Evolutionary conservation across 2,797 vertebrate species (phyloP), one percentile per base, ranked within the genome.

Genomic region (Tolypeutes matacus): DNA sequence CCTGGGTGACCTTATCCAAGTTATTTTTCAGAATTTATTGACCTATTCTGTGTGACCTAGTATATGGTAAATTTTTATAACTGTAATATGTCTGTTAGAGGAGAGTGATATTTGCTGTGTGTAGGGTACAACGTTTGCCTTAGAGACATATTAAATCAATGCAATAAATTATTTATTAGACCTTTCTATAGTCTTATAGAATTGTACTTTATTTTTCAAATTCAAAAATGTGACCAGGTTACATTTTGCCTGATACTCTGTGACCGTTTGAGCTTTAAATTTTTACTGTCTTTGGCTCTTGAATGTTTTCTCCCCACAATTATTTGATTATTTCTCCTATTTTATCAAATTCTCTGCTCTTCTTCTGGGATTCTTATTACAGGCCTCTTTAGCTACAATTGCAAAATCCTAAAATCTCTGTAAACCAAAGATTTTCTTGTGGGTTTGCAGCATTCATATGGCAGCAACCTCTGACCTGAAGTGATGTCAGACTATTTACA

Each of bases 11-110:
- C 23, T 83, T 73, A 21, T 73, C 62, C 46, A 82, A n/a, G 39
- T 65, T 85, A 88, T 83, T 89, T 88, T 94, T 95, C 23, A 78
- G 56, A 96, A 95, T 85, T 53, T 93, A 90, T 25, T 80, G 73
- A 88, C n/a, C 49, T 96, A 91, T 62, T 67, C 64, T 90, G 83
- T 72, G 86, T 25, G 58, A 36, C 42, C 69, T 65, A 53, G 8
- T 23, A 58, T 39, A 51, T 60, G 56, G 72, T 21, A 15, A 18
- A 17, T 86, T 82, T 95, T 60, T 87, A 60, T 80, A 90, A 88
- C 70, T 58, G 21, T 29, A 86, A 89, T 39, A 81, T 18, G 4
- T 53, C 21, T 85, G 12, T 34, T n/a, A 77, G 46, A 87, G 93
- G 34, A 86, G 29, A 92, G 53, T 39, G 3, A 27, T 75, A 64